Evolutionary conservation across 2,797 vertebrate species (phyloP), one percentile per base, ranked within the genome.

Genomic region (Hemitrygon akajei): DNA sequence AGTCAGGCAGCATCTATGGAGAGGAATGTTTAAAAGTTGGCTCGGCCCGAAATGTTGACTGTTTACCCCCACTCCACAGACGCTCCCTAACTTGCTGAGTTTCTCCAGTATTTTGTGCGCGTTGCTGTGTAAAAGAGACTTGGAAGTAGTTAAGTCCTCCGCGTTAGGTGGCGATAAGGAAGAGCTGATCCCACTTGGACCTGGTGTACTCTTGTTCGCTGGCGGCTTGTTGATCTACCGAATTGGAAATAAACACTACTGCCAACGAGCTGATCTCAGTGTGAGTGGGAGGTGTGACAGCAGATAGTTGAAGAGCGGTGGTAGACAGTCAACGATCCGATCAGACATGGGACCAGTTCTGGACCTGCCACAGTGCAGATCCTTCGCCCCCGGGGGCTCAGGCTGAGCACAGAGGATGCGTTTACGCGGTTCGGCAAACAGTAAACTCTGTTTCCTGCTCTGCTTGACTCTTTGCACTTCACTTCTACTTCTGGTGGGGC

Each of bases 371-470:
- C 63, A 30, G 25, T 12, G 37, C 71, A 47, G 91, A 22, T 75
- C 37, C 69, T 56, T 37, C 37, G 34, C 37, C 96, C 96, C 96
- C 91, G 96, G 96, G 95, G 97, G 97, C 97, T 97, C 96, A 97
- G 94, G 93, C 94, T 94, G 94, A 75, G 18, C 94, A 12, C 69
- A 94, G 96, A 98, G 96, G 95, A 98, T 98, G 98, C 97, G 96
- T 95, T 95, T 97, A 94, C 97, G 96, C 77, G 96, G 96, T 56
- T 94, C 97, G 82, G 96, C 96, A 93, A 95, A 97, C 94, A 98
- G 97, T 95, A 98, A 97, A 95, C 96, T 95, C 95, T 98, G 98
- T 96, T 97, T 98, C 95, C 96, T 98, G 95, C 96, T 98, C 93
- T 97, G 97, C n/a, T 95, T 98, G 0, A 97, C 95, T 0, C 95